Evolutionary conservation across 2,797 vertebrate genomes (phyloP), one percentile per base, ranked within the genome.

Genomic region (Lagorchestes hirsutus): DNA sequence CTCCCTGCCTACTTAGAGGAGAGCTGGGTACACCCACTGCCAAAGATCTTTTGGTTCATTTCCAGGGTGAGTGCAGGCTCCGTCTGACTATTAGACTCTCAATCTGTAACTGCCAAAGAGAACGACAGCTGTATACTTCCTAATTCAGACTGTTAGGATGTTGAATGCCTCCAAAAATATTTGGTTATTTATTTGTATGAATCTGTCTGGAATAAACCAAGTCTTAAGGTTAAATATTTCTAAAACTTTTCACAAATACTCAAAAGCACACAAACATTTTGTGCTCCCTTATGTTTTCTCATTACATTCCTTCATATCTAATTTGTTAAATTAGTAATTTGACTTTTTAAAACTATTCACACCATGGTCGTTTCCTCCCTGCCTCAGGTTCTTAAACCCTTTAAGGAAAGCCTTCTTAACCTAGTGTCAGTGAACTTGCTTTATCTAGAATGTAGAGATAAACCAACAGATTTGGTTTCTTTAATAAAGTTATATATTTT

Each of bases 311-410:
- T 40, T 93, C 55, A 58, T 82, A 91, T 90, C 59, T 91, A 94
- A 93, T 62, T 93, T 46, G 59, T 58, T 74, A 97, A 87, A 59
- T 96, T 91, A 90, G 62, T 67, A 93, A 90, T 90, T 34, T 56
- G 91, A 96, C 90, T 74, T 94, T 82, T 92, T 87, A 55, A 96
- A 93, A 92, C 13, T 55, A 52, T 0, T 96, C 93, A 40, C 22
- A 87, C n/a, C 34, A 8, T 22, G 6, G 5, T 1, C 4, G 92
- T 90, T 90, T n/a, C 94, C 55, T 46, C 91, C 62, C 92, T 96
- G 59, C 94, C 93, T 92, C 59, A 54, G 46, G 59, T 40, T 62
- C 82, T 55, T 50, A 94, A 28, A 13, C 74, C 74, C 0, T 91
- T 59, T 92, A 92, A 52, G 52, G 10, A 14, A 14, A 0, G 4